Percentiles rank a stretch among this genome's conserved stretches.
Evolutionary conservation across 2,888 invertebrate species (phyloP).

Genomic region (Pimpla rufipes): DNA sequence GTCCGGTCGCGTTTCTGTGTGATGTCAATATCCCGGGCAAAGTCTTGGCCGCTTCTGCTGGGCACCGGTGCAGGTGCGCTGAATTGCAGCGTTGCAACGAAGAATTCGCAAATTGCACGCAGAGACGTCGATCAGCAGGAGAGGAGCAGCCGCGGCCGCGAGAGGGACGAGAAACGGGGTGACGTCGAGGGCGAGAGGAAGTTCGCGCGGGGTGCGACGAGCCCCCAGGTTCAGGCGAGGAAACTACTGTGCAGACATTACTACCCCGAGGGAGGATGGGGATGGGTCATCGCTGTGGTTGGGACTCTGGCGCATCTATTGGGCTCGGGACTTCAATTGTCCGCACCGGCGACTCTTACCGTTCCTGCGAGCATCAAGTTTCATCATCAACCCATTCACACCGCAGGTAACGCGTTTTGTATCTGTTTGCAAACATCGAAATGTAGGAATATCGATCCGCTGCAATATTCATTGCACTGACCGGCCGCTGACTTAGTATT

Average conservation of each 20-base stretch:
- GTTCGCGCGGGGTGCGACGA: conserved; percentile 41
- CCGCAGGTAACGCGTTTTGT: conserved; percentile 74
- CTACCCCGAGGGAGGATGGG: conserved; percentile 96
- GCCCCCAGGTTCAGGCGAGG: conserved; percentile 88
- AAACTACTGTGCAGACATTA: conserved; percentile 91
- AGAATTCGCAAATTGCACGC: conserved; percentile 29
- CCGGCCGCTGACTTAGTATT: background rate
- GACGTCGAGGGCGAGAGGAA: conserved; percentile 37
- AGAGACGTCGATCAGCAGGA: conserved; percentile 53
- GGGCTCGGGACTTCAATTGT: conserved; percentile 91
- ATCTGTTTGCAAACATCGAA: background rate
- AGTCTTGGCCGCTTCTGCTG: conserved; percentile 86
- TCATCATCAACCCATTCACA: conserved; percentile 78
- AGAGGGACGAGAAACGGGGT: background rate
- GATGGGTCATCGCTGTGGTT: conserved; percentile 92
- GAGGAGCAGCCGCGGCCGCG: conserved; percentile 4
- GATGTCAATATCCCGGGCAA: conserved; percentile 86
- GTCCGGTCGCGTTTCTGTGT: conserved; percentile 57
- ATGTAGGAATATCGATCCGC: background rate
- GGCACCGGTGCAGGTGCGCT: conserved; percentile 67
- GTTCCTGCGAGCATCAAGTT: conserved; percentile 78
- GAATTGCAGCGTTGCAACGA: conserved; percentile 48
- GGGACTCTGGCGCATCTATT: conserved; percentile 89
- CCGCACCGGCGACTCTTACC: conserved; percentile 81
- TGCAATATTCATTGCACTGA: background rate